Evolutionary conservation across 2,113 vertebrate genomes (phyloP), one percentile per base, ranked within the genome.

Genomic region (Dicaeum eximium): DNA sequence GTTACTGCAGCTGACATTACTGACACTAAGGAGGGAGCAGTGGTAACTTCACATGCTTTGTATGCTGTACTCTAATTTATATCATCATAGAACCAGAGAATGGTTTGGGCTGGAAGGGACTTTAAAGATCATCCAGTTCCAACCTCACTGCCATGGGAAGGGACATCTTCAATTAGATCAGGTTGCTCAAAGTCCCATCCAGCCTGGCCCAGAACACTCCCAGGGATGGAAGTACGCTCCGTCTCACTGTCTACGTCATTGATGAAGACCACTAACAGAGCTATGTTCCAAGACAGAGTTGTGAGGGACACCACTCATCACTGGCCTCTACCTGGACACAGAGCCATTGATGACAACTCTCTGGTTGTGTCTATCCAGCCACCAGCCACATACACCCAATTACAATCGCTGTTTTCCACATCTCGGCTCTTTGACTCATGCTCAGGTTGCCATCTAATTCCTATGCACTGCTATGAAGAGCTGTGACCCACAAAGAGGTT

Each of bases 341-440:
- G 16, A 53, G 47, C 15, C 45, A 47, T 2, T 47, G 54, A 54
- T 12, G 38, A 61, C 54, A 75, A 7, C 25, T 27, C 53, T 17
- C 35, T 54, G 53, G 23, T 30, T 40, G n/a, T 11, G 30, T 60
- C 38, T 47, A 38, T 35, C 21, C 66, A 64, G 35, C 54, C 54
- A 77, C 30, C 48, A 56, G 51, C 7, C n/a, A 47, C 10, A 21
- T 2, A 37, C 3, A 66, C 3, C 2, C 11, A 47, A 48, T 4
- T 42, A 38, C 18, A 57, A 24, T 1, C 47, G 44, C 3, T 38
- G 53, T 70, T 35, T 40, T 25, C 48, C 71, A 90, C 20, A n/a
- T 28, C 17, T 33, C 0, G 0, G 15, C 10, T 53, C 24, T 37
- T 2, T 15, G 37, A 73, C 10, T 69, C 57, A 15, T 4, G 9